These are phyloP conservation scores for Sphaerophoria taeniata DNA, from an alignment of 2,888 invertebrate species.

Conservation along the genomic window DNA sequence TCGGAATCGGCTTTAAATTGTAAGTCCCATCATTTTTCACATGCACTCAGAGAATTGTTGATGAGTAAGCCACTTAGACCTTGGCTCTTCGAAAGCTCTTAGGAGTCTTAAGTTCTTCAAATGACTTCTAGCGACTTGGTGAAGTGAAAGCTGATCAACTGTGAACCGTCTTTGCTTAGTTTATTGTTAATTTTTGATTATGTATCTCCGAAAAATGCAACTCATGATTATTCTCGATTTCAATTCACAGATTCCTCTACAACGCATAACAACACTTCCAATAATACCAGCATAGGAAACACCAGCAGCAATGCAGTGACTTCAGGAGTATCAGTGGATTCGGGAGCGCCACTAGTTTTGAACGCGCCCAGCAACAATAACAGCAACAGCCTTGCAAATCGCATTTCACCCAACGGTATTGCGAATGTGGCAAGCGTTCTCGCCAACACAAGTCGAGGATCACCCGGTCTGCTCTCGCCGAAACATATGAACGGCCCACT, in stretches of 20 bases:
- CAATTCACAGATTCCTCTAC: conserved; percentile 68
- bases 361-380: conserved; percentile 66
- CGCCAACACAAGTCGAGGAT: conserved; percentile 76
- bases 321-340: conserved; percentile 57
- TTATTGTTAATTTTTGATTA: too few relatives aligned
- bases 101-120: too few relatives aligned
- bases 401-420: conserved; percentile 79
- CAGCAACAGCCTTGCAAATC: conserved; percentile 77
- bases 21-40: too few relatives aligned
- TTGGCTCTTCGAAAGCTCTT: too few relatives aligned
- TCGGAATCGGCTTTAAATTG: too few relatives aligned
- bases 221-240: too few relatives aligned
- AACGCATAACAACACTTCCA: conserved; percentile 78
- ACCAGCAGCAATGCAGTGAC: conserved; percentile 60
- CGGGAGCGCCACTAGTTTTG: conserved; percentile 66
- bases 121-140: too few relatives aligned
- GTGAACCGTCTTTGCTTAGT: too few relatives aligned
- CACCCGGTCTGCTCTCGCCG: conserved; percentile 79
- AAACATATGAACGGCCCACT: conserved; percentile 80
- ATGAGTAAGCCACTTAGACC: too few relatives aligned
- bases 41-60: too few relatives aligned
- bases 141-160: too few relatives aligned
- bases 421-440: conserved; percentile 76
- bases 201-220: too few relatives aligned
- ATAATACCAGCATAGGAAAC: conserved; percentile 78